These are phyloP conservation scores for Dynastes tityus DNA, from an alignment of 2,888 invertebrate species.

Conservation along the genomic window DNA sequence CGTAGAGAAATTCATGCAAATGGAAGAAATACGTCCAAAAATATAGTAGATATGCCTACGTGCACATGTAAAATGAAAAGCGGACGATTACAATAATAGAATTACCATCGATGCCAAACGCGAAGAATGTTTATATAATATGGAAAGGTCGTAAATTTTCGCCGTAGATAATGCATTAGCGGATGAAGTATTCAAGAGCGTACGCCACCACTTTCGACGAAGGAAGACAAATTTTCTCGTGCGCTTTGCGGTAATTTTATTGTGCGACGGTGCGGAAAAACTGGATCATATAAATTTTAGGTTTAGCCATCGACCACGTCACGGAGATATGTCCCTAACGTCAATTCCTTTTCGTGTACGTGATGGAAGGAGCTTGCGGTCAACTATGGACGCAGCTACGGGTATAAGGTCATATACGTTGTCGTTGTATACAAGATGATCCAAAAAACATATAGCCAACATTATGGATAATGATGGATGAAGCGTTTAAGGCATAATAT, in stretches of 20 bases:
- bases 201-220: slow-evolving; percentile 25
- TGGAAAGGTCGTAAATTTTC: slow-evolving; percentile 35
- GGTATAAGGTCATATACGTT: slow-evolving; percentile 48
- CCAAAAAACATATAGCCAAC: slow-evolving; percentile 51
- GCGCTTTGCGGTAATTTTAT: slow-evolving; percentile 46
- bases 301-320: slow-evolving; percentile 66
- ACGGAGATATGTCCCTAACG: slow-evolving; percentile 65
- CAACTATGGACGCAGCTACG: slow-evolving; percentile 49
- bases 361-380: slow-evolving; percentile 62
- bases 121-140: slow-evolving; percentile 43
- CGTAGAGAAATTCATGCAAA: too few species aligned
- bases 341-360: slow-evolving; percentile 65
- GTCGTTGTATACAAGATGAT: slow-evolving; percentile 64
- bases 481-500: too few species aligned
- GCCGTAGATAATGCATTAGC: slow-evolving; percentile 45
- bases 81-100: slow-evolving; percentile 31
- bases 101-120: slow-evolving; percentile 26
- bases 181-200: slow-evolving; percentile 41
- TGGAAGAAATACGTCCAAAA: too few species aligned
- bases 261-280: slow-evolving; percentile 57
- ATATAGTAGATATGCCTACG: too few species aligned
- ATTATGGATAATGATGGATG: too few species aligned
- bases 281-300: slow-evolving; percentile 66
- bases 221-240: slow-evolving; percentile 38
- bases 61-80: slow-evolving; percentile 1